These are phyloP conservation scores for Esox lucius DNA, from an alignment of 2,797 vertebrate species.

Conservation along the genomic window DNA sequence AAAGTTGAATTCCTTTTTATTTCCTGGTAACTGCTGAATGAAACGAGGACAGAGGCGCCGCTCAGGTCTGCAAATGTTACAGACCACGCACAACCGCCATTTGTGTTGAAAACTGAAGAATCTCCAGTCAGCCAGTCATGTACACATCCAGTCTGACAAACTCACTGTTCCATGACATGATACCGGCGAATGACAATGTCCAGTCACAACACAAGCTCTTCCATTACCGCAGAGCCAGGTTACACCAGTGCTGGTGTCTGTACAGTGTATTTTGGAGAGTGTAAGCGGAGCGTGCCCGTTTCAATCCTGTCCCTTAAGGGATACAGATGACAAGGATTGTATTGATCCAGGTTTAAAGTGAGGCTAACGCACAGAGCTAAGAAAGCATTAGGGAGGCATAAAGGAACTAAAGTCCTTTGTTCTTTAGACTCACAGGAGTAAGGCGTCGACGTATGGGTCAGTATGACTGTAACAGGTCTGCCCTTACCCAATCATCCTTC, in stretches of 20 bases:
- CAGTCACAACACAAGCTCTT: background rate
- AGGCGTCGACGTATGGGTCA: background rate
- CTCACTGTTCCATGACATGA: background rate
- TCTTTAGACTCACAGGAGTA: background rate
- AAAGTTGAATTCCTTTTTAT: too few relatives aligned
- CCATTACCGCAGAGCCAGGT: background rate
- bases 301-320: background rate
- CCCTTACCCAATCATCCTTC: background rate
- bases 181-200: background rate
- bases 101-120: too few relatives aligned
- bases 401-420: background rate
- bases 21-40: too few relatives aligned
- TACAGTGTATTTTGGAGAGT: background rate
- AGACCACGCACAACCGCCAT: too few relatives aligned
- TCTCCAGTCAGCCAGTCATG: too few relatives aligned
- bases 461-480: background rate
- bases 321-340: background rate
- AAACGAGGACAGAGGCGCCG: too few relatives aligned
- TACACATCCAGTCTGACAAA: background rate
- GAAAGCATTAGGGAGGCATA: background rate
- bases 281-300: background rate
- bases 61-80: too few relatives aligned
- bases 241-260: background rate
- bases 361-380: background rate
- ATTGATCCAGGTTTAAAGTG: conserved; percentile 1